A percentile compares a stretch with the other conserved stretches of the same genome.
These are phyloP conservation scores for Stegophylla sp. DNA, from an alignment of 2,888 invertebrate genomes.

Conservation along the genomic window DNA sequence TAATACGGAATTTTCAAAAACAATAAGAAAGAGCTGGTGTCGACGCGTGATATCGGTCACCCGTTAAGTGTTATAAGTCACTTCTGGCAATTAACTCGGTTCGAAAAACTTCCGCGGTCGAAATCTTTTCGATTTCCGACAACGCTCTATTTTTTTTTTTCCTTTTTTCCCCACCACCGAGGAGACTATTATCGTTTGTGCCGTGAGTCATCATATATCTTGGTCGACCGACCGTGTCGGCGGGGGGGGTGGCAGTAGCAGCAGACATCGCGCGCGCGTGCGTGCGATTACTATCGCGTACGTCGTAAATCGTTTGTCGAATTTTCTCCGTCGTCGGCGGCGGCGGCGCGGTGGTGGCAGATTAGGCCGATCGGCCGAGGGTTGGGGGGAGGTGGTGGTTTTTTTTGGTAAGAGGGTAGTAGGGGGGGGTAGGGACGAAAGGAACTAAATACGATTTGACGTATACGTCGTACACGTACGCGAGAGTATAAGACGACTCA, in stretches of 20 bases:
- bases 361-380: too few relatives aligned
- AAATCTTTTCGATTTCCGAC: neutral
- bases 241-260: too few relatives aligned
- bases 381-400: too few relatives aligned
- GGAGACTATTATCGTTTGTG: neutral
- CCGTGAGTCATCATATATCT: too few relatives aligned
- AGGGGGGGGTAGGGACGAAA: too few relatives aligned
- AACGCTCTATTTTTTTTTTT: neutral
- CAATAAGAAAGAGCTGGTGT: too few relatives aligned
- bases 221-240: too few relatives aligned
- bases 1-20: too few relatives aligned
- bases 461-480: too few relatives aligned
- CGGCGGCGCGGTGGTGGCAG: neutral
- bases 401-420: too few relatives aligned
- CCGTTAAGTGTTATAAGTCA: neutral
- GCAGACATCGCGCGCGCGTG: neutral
- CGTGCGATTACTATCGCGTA: neutral
- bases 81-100: conserved; percentile 18
- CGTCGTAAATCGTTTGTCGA: conserved; percentile 28
- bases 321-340: neutral
- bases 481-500: too few relatives aligned
- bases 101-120: neutral
- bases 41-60: too few relatives aligned
- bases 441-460: neutral
- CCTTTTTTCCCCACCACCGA: neutral